phyloP scores from a whole-genome alignment of 2,888 invertebrate species.

The Phaedon cochleariae region DNA sequence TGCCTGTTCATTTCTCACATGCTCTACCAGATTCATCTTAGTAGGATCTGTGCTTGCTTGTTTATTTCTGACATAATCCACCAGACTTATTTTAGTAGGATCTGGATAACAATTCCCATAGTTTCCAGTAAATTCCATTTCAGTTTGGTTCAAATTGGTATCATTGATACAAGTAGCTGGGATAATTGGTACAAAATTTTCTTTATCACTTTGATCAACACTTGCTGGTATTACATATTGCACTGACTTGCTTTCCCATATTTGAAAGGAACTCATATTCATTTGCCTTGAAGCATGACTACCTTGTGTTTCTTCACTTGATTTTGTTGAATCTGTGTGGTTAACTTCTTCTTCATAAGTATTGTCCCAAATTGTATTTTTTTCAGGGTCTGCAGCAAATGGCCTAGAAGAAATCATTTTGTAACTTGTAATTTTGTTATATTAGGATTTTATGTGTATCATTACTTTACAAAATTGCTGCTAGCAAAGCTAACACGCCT shows the following conservation, averaged over 20 bases:
- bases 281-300: slow-evolving; percentile 3
- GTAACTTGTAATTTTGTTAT: no score
- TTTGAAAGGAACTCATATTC: slow-evolving; percentile 15
- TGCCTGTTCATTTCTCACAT: not conserved
- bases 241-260: slow-evolving; percentile 14
- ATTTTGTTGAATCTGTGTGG: slow-evolving; percentile 43
- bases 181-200: slow-evolving; percentile 18
- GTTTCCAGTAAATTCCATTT: slow-evolving; percentile 26
- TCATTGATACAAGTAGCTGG: slow-evolving; percentile 3
- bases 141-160: slow-evolving; percentile 15
- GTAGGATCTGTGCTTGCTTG: not conserved
- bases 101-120: not conserved
- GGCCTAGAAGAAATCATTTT: slow-evolving; percentile 44
- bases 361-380: slow-evolving; percentile 54
- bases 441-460: no score
- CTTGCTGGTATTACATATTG: slow-evolving; percentile 13
- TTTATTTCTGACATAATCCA: no score
- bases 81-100: not conserved
- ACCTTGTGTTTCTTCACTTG: slow-evolving; percentile 23
- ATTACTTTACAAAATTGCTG: slow-evolving; percentile 53
- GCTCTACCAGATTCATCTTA: not conserved
- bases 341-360: slow-evolving; percentile 53
- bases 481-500: slow-evolving; percentile 55
- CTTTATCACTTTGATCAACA: slow-evolving; percentile 20
- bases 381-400: slow-evolving; percentile 51